Conservation (phyloP, 2,888 invertebrate species). For the Hetaerina titia region DNA sequence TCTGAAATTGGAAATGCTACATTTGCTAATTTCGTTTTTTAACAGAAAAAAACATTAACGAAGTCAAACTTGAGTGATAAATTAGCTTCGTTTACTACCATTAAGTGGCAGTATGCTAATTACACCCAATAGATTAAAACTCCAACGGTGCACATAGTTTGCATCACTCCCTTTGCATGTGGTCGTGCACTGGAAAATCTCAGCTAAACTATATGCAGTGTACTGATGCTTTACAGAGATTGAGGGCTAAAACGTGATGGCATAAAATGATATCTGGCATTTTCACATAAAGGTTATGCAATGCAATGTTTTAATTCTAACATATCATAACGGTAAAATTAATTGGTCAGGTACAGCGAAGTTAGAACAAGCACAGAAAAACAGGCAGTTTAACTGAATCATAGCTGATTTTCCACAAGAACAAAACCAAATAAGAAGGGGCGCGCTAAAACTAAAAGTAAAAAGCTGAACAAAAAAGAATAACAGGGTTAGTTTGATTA, state of each 20-base stretch:
- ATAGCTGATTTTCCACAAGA: neutral
- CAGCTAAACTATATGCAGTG: no score
- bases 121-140: no score
- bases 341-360: neutral
- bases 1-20: no score
- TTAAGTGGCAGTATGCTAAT: no score
- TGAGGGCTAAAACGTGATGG: neutral
- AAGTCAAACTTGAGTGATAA: no score
- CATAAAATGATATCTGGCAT: neutral
- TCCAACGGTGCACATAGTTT: no score
- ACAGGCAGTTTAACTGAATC: neutral
- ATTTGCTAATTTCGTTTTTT: no score
- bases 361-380: neutral
- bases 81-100: no score
- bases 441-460: conserved; percentile 4
- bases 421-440: neutral
- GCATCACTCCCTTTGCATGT: no score
- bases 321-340: neutral
- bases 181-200: no score
- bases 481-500: conserved; percentile 29
- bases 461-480: conserved; percentile 30
- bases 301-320: neutral
- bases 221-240: neutral
- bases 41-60: no score
- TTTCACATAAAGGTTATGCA: neutral